These are phyloP conservation scores for Noctua fimbriata DNA, from an alignment of 2,888 invertebrate species.

Conservation along the genomic window DNA sequence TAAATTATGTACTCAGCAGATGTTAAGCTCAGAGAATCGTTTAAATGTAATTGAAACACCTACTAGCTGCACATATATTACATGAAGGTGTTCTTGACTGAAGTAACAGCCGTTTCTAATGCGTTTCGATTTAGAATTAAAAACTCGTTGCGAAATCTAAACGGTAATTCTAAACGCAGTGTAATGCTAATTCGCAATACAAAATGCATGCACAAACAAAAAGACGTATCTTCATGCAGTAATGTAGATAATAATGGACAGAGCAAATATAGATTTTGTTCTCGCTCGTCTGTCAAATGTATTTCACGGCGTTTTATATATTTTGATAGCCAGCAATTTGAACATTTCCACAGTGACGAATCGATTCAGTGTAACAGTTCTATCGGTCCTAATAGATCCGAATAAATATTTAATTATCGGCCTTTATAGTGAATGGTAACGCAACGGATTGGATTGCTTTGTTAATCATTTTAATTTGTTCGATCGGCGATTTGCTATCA, in stretches of 20 bases:
- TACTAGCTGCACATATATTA: conserved; percentile 55
- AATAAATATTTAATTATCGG: conserved; percentile 89
- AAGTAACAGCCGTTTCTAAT: conserved; percentile 54
- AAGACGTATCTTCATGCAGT: conserved; percentile 22
- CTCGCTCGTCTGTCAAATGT: conserved; percentile 81
- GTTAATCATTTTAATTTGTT: conserved; percentile 84
- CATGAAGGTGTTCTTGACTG: conserved; percentile 55
- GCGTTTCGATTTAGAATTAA: conserved; percentile 47
- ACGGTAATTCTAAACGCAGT: conserved; percentile 33
- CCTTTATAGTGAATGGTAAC: conserved; percentile 88
- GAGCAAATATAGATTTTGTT: conserved; percentile 84
- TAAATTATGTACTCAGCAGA: conserved; percentile 65
- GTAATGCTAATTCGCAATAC: conserved; percentile 25
- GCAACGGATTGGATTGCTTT: conserved; percentile 82
- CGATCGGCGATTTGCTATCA: conserved; percentile 65
- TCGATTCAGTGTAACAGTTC: conserved; percentile 85
- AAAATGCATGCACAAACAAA: conserved; percentile 46
- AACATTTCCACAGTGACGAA: conserved; percentile 85
- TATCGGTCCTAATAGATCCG: conserved; percentile 85
- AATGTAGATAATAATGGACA: conserved; percentile 56
- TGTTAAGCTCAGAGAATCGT: conserved; percentile 62
- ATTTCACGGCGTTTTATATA: conserved; percentile 83
- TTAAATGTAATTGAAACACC: conserved; percentile 64
- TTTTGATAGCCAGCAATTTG: conserved; percentile 80
- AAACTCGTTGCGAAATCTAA: conserved; percentile 43